Percentiles rank a stretch among this genome's conserved stretches.
Conservation (phyloP, 2,888 invertebrate species). For the Ichneumon xanthorius region DNA sequence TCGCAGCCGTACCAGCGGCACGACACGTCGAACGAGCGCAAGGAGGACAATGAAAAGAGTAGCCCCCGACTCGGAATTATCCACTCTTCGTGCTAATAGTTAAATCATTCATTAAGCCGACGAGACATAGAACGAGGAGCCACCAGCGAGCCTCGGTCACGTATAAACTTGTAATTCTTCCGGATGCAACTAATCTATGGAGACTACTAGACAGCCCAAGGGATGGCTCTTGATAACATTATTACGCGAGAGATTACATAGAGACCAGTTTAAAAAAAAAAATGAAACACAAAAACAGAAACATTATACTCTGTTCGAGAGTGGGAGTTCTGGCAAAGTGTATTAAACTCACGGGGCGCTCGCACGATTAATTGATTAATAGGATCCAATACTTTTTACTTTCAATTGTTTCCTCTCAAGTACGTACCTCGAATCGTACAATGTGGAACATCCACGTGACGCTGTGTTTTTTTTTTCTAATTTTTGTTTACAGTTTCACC, state of each 20-base stretch:
- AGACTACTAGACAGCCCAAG: constrained; percentile 53
- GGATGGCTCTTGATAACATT: constrained; percentile 41
- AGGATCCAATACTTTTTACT: neutral
- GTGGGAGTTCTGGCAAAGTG: constrained; percentile 10
- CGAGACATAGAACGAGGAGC: constrained; percentile 12
- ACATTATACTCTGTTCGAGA: neutral
- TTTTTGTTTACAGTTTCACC: neutral
- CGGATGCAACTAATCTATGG: constrained; percentile 71
- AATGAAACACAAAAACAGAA: constrained; percentile 4
- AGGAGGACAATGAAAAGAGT: constrained; percentile 26
- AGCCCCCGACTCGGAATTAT: constrained; percentile 48
- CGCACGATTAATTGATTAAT: constrained; percentile 28
- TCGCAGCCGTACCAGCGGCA: neutral
- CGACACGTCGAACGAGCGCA: constrained; percentile 13
- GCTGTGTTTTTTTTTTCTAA: constrained; percentile 30
- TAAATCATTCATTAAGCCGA: constrained; percentile 61
- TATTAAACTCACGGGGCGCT: neutral
- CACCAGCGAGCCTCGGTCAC: constrained; percentile 51
- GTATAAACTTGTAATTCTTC: constrained; percentile 70
- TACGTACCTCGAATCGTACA: constrained; percentile 2
- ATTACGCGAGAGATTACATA: constrained; percentile 21
- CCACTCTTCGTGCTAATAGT: constrained; percentile 58
- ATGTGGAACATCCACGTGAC: neutral
- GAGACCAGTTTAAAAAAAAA: neutral
- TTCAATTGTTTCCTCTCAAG: neutral